Evolutionary conservation across 1,140 invertebrate genomes (phyloP), one percentile per base, ranked within the genome.

Genomic region (Hydropsyche tenuis): DNA sequence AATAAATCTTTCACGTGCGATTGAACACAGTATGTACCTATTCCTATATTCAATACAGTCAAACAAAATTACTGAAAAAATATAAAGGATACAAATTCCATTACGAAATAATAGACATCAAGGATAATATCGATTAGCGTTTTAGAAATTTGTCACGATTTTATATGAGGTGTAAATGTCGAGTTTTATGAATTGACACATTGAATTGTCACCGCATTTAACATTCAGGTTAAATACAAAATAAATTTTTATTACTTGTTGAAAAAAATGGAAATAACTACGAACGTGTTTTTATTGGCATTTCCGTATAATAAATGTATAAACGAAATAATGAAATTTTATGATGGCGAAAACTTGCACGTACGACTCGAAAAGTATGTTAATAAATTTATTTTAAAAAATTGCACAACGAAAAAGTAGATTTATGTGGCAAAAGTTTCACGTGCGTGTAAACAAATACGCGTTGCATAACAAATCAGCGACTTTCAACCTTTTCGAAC

Each of bases 1-100:
- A 53, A 16, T 53, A 37, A 37, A 37, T 53, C 48, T 53, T 53
- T 53, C 48, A 53, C 48, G 20, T 20, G 48, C 48, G 48, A 53
- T 18, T 53, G 16, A 16, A 53, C 16, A 46, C 14, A 46, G n/a
- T 16, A 46, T n/a, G 18, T n/a, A 43, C 5, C 14, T 4, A 46
- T 46, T 4, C 45, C 12, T 46, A n/a, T 46, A 46, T 43, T 43
- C 14, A 46, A 4, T 46, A 46, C 45, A 46, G 14, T 43, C 42
- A 43, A 5, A n/a, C n/a, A n/a, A n/a, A n/a, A n/a, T n/a, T n/a
- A n/a, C n/a, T n/a, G n/a, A n/a, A n/a, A n/a, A n/a, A n/a, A n/a
- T n/a, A n/a, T n/a, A n/a, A n/a, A n/a, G n/a, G n/a, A n/a, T n/a
- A n/a, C n/a, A n/a, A n/a, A n/a, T n/a, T n/a, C n/a, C n/a, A n/a